Base-by-base conservation (phyloP, 2,113 vertebrate genomes). In the Leptocoma aspasia region DNA sequence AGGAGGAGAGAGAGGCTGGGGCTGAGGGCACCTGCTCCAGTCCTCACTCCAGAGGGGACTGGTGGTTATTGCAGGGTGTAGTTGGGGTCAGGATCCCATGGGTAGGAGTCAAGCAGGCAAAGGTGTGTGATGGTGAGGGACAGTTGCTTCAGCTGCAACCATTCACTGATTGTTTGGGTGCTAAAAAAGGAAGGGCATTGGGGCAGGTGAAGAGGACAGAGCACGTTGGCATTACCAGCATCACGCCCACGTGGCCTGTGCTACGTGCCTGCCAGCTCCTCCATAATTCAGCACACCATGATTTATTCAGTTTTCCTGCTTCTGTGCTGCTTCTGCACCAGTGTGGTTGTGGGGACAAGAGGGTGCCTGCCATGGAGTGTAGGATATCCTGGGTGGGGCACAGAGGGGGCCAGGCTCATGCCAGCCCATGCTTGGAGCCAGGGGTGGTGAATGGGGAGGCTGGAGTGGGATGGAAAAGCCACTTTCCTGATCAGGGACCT, bases 361-460 rank as follows among this genome's bases (percentile, higher is more conserved):
- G 54, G 24, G 37, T 69, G 37, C 27, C 53, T 50, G 37, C 20
- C 64, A 8, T 13, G n/a, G 37, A 52, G 22, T 0, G 2, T 0
- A 1, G 54, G 44, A 53, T 33, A 27, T 19, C 35, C 28, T 27
- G 59, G 20, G 5, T 1, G 4, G n/a, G 44, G 60, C 17, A 15
- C 0, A 0, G 17, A 7, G 37, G 17, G 18, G 15, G 1, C 7
- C 16, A 23, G 60, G 15, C 13, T 73, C 0, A 0, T n/a, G 31
- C 26, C 81, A 77, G 45, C 12, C 52, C 53, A 2, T 0, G 9
- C 27, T 60, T 6, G 4, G 33, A 59, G 16, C 10, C 37, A 8
- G 10, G 9, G 11, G 1, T 26, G 69, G 54, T 57, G 52, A 70
- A 41, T 0, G 1, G 16, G 19, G 26, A 24, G 27, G 23, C 2